These are phyloP conservation scores for Cnemophilus loriae DNA, from an alignment of 2,113 vertebrate genomes.

Conservation along the genomic window DNA sequence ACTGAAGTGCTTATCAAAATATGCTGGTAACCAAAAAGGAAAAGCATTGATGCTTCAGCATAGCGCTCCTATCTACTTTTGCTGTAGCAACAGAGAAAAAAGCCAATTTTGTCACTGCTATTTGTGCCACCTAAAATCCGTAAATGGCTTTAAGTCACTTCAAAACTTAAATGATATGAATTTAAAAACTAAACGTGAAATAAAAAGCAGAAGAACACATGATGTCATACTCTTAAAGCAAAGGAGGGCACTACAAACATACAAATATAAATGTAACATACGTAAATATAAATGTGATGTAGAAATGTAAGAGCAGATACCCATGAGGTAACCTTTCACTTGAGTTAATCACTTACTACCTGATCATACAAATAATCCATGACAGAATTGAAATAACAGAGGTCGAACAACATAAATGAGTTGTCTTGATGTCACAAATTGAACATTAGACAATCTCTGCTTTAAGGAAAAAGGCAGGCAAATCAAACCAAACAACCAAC, in stretches of 20 bases:
- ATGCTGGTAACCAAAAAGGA: background rate
- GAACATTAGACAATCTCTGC: background rate
- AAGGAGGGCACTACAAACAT: background rate
- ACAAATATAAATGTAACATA: background rate
- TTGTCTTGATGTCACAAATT: background rate
- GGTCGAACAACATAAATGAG: background rate
- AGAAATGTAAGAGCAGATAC: background rate
- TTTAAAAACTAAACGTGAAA: background rate
- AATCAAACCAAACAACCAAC: background rate
- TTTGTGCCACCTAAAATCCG: background rate
- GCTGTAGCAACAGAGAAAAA: background rate
- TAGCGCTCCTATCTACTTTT: background rate
- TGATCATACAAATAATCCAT: background rate
- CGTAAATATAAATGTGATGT: background rate
- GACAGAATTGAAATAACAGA: background rate
- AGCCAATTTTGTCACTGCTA: background rate
- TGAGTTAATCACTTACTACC: background rate
- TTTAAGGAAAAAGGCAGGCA: background rate
- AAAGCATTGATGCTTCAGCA: background rate
- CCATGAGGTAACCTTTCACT: accelerated
- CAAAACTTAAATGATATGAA: background rate
- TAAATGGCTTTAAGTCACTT: background rate
- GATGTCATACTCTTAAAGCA: accelerated
- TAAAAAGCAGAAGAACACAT: background rate
- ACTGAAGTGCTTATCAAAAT: background rate